Percentiles rank a stretch among this genome's conserved stretches.
Conservation (phyloP, 2,888 invertebrate genomes). For the Apotomis capreana region DNA sequence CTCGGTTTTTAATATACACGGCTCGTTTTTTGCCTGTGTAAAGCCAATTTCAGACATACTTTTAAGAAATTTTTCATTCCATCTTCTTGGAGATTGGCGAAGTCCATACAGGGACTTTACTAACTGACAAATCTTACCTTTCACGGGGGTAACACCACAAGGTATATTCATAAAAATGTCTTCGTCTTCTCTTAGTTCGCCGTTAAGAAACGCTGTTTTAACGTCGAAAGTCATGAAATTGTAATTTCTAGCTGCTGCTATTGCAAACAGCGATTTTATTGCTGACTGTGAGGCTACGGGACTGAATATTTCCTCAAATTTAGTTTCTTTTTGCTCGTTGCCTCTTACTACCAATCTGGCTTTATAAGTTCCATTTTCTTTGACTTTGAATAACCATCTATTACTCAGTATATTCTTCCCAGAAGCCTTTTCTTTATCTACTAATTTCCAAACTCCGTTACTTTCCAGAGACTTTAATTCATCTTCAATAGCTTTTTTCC, state of each 20-base stretch:
- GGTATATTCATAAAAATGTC: conserved; percentile 7
- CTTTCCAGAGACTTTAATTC: conserved; percentile 1
- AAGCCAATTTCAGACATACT: too few relatives aligned
- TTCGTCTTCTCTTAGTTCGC: conserved; percentile 1
- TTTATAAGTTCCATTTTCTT: conserved; percentile 6
- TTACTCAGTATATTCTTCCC: not conserved
- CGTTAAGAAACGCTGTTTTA: conserved; percentile 11
- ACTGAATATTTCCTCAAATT: not conserved
- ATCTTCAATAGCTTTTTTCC: conserved; percentile 8
- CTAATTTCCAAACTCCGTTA: conserved; percentile 1
- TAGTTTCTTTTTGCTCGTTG: not conserved
- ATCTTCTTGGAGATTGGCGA: conserved; percentile 3
- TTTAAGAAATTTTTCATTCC: conserved; percentile 9
- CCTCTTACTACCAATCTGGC: conserved; percentile 5
- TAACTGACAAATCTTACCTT: not conserved
- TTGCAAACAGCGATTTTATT: conserved; percentile 5
- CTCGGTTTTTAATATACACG: too few relatives aligned
- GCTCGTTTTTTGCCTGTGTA: too few relatives aligned
- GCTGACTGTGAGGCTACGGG: not conserved
- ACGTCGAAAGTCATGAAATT: conserved; percentile 4
- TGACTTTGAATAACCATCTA: conserved; percentile 1
- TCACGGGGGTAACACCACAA: not conserved
- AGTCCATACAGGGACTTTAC: conserved; percentile 4
- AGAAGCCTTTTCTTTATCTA: not conserved
- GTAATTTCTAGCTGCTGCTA: not conserved